Base-by-base conservation (phyloP, 2,888 invertebrate species). In the Drosophila anceps region DNA sequence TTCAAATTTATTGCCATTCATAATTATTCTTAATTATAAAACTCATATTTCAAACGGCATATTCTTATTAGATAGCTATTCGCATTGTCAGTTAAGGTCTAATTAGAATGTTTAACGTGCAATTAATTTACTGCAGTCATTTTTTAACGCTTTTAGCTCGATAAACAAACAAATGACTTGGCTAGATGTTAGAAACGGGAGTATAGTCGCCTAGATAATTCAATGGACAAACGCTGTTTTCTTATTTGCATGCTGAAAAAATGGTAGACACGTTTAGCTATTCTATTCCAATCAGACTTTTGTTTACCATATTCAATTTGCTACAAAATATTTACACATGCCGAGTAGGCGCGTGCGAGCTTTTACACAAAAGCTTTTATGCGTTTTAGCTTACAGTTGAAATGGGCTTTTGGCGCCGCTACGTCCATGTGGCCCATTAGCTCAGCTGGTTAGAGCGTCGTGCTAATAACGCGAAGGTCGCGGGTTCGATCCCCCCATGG, bases 401-500 rank as follows among this genome's bases (percentile, higher is more conserved):
- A 67, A 9, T 73, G 35, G 41, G 10, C 41, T 29, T 74, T 76
- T 65, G 60, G 8, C 37, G 20, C 6, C 6, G 0, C 6, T 5
- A 0, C 0, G 2, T 2, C 0, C 53, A 69, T 18, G 51, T 67
- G 92, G 93, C 92, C 93, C 93, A 92, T 93, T 93, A 93, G 93
- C 93, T 93, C 93, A 93, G 93, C 87, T 93, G 93, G 93, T 92
- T 93, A 93, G 92, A 93, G 93, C 93, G 93, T 92, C 92, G 92
- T 93, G 92, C 93, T 93, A 93, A 92, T 93, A 93, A 93, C 92
- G 92, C 92, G 92, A 93, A 92, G 92, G 92, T 91, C 92, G 92
- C 90, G 92, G 92, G 93, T 93, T 93, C 93, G 93, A 92, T 92
- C 92, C 92, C 92, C 93, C 81, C 92, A 92, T 93, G 92, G 92